These are phyloP conservation scores for Ibycter americanus DNA, from an alignment of 2,797 vertebrate species.

Conservation along the genomic window DNA sequence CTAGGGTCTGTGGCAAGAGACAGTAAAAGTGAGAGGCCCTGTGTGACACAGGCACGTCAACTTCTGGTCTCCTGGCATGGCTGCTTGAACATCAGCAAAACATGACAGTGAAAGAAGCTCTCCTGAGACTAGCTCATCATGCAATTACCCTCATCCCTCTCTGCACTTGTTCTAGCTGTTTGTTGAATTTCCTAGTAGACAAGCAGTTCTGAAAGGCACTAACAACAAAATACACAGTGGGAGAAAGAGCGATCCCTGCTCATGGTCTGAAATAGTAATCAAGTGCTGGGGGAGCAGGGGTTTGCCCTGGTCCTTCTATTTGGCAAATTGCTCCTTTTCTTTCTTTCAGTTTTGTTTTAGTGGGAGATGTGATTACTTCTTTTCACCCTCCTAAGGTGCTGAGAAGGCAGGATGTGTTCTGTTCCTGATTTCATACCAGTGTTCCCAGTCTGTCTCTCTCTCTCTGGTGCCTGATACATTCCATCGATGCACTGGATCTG, in stretches of 20 bases:
- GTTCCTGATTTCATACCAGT: background rate
- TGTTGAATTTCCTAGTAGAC: background rate
- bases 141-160: background rate
- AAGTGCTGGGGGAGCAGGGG: fast-evolving
- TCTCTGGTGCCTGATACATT: background rate
- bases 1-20: conserved; percentile 2
- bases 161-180: background rate
- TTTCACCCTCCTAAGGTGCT: background rate
- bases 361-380: background rate
- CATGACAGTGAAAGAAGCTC: fast-evolving
- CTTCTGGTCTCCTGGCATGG: background rate
- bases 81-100: fast-evolving
- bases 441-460: background rate
- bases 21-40: background rate
- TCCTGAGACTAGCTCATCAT: background rate
- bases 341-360: background rate
- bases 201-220: background rate
- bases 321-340: background rate
- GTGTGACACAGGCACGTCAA: fast-evolving
- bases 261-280: background rate
- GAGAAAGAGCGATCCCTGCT: background rate
- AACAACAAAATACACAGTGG: background rate
- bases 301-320: background rate
- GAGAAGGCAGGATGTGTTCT: background rate
- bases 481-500: background rate